Percentiles rank a stretch among this genome's conserved stretches.
phyloP scores from a whole-genome alignment of 2,113 vertebrate genomes.

The Colaptes auratus region DNA sequence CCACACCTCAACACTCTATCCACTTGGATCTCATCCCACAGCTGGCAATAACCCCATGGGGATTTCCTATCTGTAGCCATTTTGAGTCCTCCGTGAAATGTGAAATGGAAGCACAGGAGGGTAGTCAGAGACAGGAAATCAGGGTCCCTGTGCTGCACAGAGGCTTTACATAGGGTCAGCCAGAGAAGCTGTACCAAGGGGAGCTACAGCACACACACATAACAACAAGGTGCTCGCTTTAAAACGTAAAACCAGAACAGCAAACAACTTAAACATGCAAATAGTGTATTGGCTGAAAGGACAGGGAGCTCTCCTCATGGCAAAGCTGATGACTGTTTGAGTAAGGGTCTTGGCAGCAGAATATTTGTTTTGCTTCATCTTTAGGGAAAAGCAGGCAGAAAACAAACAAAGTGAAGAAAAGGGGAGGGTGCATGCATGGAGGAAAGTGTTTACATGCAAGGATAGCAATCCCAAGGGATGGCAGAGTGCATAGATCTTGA shows the following conservation, averaged over 20 bases:
- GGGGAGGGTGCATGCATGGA: background rate
- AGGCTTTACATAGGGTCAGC: rapidly evolving
- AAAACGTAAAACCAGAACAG: background rate
- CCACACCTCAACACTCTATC: background rate
- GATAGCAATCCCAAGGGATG: background rate
- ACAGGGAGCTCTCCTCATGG: background rate
- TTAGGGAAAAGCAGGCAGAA: background rate
- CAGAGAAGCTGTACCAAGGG: background rate
- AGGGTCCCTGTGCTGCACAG: background rate
- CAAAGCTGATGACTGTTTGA: background rate
- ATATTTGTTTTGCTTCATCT: background rate
- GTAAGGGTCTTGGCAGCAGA: background rate
- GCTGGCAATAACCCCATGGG: background rate
- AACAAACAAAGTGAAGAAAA: background rate
- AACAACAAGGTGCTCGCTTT: background rate
- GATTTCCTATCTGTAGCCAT: slow-evolving; percentile 52
- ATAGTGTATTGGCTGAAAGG: background rate
- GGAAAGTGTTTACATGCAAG: background rate
- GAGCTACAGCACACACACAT: background rate
- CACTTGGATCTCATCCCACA: background rate
- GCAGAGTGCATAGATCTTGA: background rate
- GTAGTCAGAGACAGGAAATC: background rate
- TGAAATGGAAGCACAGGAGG: slow-evolving; percentile 36
- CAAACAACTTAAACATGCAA: background rate
- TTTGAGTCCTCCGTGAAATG: slow-evolving; percentile 22